A percentile compares a stretch with the other conserved stretches of the same genome.
These are phyloP conservation scores for Pseudoips prasinana DNA, from an alignment of 2,888 invertebrate species.

Conservation along the genomic window DNA sequence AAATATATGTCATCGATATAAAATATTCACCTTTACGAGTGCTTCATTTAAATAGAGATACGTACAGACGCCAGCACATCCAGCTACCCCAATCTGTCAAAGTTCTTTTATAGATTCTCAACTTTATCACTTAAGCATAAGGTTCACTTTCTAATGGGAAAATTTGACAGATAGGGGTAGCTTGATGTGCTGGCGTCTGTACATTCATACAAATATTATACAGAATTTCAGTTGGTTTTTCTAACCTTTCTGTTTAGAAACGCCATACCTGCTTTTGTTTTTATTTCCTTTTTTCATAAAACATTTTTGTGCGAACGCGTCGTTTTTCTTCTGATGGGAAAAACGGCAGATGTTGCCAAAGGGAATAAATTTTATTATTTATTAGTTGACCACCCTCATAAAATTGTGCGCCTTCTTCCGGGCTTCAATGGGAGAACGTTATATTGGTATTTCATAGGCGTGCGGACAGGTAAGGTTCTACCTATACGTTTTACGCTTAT, in stretches of 20 bases:
- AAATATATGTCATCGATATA: constrained; percentile 15
- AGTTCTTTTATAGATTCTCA: too few relatives aligned
- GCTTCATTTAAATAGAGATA: constrained; percentile 17
- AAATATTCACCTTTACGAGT: constrained; percentile 20
- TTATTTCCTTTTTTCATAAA: constrained; percentile 12
- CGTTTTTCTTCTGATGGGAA: constrained; percentile 8
- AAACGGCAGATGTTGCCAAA: constrained; percentile 12
- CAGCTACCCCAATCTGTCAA: too few relatives aligned
- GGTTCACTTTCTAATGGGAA: too few relatives aligned
- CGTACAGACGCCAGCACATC: too few relatives aligned
- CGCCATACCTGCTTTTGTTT: constrained; percentile 2
- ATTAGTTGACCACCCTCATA: constrained; percentile 1
- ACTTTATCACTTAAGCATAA: too few relatives aligned
- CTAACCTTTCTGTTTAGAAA: too few relatives aligned
- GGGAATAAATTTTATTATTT: constrained; percentile 9
- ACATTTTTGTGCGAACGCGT: constrained; percentile 5
- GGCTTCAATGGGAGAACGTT: background rate
- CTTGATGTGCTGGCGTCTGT: too few relatives aligned
- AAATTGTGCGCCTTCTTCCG: background rate
- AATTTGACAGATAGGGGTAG: too few relatives aligned
- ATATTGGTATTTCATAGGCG: background rate
- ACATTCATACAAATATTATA: too few relatives aligned
- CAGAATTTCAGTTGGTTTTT: too few relatives aligned
- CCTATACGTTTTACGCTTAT: too few relatives aligned
- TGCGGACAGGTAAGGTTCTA: too few relatives aligned